phyloP scores from a whole-genome alignment of 2,797 vertebrate species.

The Trichosurus vulpecula region DNA sequence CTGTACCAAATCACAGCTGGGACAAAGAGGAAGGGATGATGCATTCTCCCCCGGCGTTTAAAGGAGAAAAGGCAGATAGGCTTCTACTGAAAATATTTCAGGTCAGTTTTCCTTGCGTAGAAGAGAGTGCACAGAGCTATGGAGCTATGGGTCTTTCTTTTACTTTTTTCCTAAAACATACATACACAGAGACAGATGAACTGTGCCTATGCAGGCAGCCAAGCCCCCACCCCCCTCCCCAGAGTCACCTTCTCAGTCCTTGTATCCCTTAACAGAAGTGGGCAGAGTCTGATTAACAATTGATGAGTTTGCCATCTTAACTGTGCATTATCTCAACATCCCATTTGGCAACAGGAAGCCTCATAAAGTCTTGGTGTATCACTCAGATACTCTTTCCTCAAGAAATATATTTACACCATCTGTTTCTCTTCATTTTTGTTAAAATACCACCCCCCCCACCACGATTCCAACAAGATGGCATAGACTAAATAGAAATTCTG shows the following conservation, averaged over 20 bases:
- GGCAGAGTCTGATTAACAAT: constrained; percentile 79
- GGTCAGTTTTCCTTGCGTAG: neutral
- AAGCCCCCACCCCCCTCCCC: constrained; percentile 7
- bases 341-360: constrained; percentile 83
- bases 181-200: constrained; percentile 39
- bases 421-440: constrained; percentile 73
- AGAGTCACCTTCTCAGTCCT: constrained; percentile 57
- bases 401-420: constrained; percentile 79
- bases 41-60: constrained; percentile 8
- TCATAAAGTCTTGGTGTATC: constrained; percentile 91
- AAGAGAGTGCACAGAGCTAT: neutral
- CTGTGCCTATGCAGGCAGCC: constrained; percentile 1
- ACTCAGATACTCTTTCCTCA: constrained; percentile 81
- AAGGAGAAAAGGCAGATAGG: rapidly evolving
- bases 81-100: neutral
- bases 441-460: constrained; percentile 72
- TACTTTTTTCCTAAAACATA: constrained; percentile 38
- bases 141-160: neutral
- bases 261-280: constrained; percentile 69
- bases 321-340: constrained; percentile 78
- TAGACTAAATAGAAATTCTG: constrained; percentile 44
- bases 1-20: constrained; percentile 5
- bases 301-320: constrained; percentile 78
- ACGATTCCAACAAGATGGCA: constrained; percentile 33
- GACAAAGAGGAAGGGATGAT: constrained; percentile 38